Percentiles rank a stretch among this genome's conserved stretches.
Evolutionary conservation across 2,113 vertebrate species (phyloP).

Genomic region (Rhabdornis inornatus): DNA sequence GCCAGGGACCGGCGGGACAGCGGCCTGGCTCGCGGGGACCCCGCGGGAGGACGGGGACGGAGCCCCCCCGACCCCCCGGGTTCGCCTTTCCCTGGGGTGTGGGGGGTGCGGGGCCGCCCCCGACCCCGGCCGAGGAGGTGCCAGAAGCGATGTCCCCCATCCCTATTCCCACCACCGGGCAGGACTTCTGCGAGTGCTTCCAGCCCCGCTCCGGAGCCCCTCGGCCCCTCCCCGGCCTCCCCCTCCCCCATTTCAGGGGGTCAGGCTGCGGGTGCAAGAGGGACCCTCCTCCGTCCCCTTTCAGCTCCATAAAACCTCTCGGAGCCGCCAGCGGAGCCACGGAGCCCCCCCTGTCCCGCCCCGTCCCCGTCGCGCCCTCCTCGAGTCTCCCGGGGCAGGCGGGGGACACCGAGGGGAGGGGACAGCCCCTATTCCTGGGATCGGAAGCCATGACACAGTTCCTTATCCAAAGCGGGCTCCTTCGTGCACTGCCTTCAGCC

Average conservation of each 20-base stretch:
- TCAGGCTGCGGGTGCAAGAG: neutral
- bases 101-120: neutral
- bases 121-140: neutral
- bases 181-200: conserved; percentile 49
- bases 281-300: neutral
- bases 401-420: neutral
- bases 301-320: conserved; percentile 34
- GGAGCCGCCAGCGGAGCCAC: neutral
- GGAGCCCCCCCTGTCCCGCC: neutral
- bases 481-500: neutral
- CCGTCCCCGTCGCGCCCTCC: neutral
- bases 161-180: neutral
- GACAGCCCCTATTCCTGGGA: neutral
- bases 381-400: neutral
- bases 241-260: neutral
- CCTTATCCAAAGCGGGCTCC: conserved; percentile 38
- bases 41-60: neutral
- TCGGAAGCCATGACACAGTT: conserved; percentile 48
- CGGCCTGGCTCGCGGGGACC: neutral
- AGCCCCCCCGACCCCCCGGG: neutral
- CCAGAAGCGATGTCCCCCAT: neutral
- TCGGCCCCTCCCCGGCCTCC: neutral
- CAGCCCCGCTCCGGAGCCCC: conserved; percentile 12
- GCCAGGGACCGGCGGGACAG: conserved; percentile 20
- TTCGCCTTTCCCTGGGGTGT: neutral